A percentile compares a stretch with the other conserved stretches of the same genome.
Evolutionary conservation across 2,888 invertebrate genomes (phyloP).

Genomic region (Parelbella ahira): DNA sequence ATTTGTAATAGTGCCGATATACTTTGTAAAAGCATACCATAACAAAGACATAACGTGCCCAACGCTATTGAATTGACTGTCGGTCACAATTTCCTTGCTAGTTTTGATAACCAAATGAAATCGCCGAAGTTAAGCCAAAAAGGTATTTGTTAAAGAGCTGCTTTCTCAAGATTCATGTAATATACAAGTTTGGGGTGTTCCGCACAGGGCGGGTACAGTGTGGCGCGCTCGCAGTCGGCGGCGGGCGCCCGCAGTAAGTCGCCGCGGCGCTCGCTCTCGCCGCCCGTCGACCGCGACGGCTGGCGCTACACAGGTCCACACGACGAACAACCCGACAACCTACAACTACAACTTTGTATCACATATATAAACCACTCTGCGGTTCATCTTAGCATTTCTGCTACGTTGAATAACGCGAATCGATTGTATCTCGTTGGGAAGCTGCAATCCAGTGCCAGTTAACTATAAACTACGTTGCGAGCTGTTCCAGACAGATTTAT

Average conservation of each 20-base stretch:
- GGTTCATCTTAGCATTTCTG: not conserved
- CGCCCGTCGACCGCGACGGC: slow-evolving; percentile 84
- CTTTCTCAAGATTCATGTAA: no score
- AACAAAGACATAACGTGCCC: no score
- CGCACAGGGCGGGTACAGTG: slow-evolving; percentile 51
- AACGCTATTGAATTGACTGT: no score
- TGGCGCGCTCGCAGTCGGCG: slow-evolving; percentile 92
- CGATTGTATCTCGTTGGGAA: slow-evolving; percentile 20
- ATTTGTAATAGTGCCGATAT: no score
- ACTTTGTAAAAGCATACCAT: no score
- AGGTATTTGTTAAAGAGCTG: no score
- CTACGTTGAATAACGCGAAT: not conserved
- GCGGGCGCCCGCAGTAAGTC: slow-evolving; percentile 91
- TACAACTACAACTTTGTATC: no score
- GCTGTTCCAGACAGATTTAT: not conserved
- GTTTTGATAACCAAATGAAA: no score
- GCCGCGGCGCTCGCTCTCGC: slow-evolving; percentile 90
- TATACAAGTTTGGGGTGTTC: no score
- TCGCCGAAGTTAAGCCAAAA: no score
- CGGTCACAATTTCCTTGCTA: no score
- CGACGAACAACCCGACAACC: slow-evolving; percentile 44
- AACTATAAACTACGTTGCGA: slow-evolving; percentile 7
- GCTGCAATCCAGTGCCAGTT: slow-evolving; percentile 2
- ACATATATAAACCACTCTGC: slow-evolving; percentile 10
- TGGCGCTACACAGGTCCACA: slow-evolving; percentile 81